Evolutionary conservation across 2,797 vertebrate species (phyloP).

Genomic region (Danio kyathit): DNA sequence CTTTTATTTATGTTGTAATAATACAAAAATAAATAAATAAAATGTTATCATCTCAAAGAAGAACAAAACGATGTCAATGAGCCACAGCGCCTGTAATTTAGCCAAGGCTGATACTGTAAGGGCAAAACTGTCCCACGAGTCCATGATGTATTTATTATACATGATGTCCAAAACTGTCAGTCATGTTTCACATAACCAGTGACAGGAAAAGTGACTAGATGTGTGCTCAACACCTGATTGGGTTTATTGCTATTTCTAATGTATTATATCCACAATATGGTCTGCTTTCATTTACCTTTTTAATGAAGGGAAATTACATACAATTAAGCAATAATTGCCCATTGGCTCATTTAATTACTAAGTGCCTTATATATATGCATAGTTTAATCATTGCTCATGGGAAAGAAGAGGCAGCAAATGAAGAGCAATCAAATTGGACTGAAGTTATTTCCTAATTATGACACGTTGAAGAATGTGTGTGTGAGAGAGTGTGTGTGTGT

Average conservation of each 20-base stretch:
- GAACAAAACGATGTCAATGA: background rate
- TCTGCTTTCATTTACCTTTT: slow-evolving; percentile 59
- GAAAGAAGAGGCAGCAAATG: slow-evolving; percentile 88
- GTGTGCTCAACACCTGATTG: slow-evolving; percentile 31
- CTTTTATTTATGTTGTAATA: slow-evolving; percentile 23
- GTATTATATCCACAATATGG: slow-evolving; percentile 39
- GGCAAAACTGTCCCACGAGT: background rate
- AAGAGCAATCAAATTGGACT: slow-evolving; percentile 79
- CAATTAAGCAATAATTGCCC: slow-evolving; percentile 63
- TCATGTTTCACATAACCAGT: background rate
- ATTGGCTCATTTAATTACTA: slow-evolving; percentile 77
- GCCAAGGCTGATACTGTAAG: background rate
- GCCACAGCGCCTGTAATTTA: background rate
- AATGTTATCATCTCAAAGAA: background rate
- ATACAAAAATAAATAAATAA: no score
- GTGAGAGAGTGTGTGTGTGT: slow-evolving; percentile 18
- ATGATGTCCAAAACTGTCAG: slow-evolving; percentile 1
- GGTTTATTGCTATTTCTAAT: slow-evolving; percentile 43
- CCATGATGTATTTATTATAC: slow-evolving; percentile 1
- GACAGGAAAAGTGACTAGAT: slow-evolving; percentile 16
- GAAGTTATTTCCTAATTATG: slow-evolving; percentile 71
- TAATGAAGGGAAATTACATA: slow-evolving; percentile 61
- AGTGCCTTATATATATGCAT: slow-evolving; percentile 94
- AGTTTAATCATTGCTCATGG: slow-evolving; percentile 97
- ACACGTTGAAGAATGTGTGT: slow-evolving; percentile 60